Base-by-base conservation (phyloP, 2,888 invertebrate species). In the Andrena bicolor region DNA sequence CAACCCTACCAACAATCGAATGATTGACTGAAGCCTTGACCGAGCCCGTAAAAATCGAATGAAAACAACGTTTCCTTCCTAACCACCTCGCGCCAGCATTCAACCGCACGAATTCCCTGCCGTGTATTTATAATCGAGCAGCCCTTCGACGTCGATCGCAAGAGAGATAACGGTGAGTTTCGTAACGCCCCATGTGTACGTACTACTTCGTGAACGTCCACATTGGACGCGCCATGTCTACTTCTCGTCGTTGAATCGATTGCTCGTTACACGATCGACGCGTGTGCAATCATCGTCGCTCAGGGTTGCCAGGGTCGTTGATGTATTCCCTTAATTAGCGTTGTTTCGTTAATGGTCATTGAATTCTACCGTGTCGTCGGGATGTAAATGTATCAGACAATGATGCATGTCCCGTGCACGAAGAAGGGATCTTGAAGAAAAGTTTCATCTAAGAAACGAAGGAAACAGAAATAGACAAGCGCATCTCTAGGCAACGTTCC, bases 161-260 rank as follows among this genome's bases (percentile, higher is more conserved):
- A 5, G 3, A 53, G 26, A 2, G 26, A 26, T 35, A 30, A 48
- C 30, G 53, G 51, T 63, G 30, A 32, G 70, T 70, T 66, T 63
- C 72, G 51, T 41, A 78, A 80, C 61, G 58, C 77, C 75, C 80
- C 72, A 60, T 73, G 75, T 85, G 69, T 75, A 49, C 35, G 49
- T 60, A 23, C 64, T 56, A 51, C 60, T 69, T 58, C 32, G n/a
- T n/a, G n/a, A 74, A 13, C 13, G 48, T 68, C 30, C 32, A 41
- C 23, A 41, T 63, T 41, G 32, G 41, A 60, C 30, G 58, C 56
- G 28, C 23, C 35, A 16, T 66, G n/a, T 51, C 49, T 58, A 56
- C 65, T 72, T 73, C 66, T 73, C 66, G 66, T 76, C 69, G 69
- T 69, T 60, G 72, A 86, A 85, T 86, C 76, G 75, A 86, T 80